A percentile compares a stretch with the other conserved stretches of the same genome.
These are phyloP conservation scores for Porites divaricata DNA, from an alignment of 92 coral and sea anemone genomes.

Conservation along the genomic window DNA sequence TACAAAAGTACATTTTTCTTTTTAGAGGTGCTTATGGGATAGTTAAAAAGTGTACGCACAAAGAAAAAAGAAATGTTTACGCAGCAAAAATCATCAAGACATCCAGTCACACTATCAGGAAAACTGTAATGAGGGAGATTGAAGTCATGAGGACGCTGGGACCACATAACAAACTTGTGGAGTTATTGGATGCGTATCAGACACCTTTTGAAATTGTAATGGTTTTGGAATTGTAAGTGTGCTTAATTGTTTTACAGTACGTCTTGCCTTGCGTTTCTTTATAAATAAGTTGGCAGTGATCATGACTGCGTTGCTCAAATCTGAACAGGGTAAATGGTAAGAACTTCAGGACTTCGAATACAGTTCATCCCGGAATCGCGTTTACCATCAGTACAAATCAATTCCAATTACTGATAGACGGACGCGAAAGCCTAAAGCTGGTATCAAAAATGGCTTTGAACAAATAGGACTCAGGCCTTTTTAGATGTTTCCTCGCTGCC, in stretches of 20 bases:
- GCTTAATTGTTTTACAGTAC: background rate
- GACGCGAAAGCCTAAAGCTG: no score
- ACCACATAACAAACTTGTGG: conserved; percentile 81
- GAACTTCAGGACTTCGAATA: no score
- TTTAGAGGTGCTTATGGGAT: conserved; percentile 90
- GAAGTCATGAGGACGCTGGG: conserved; percentile 85
- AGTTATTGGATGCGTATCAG: conserved; percentile 83
- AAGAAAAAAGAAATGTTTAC: conserved; percentile 69
- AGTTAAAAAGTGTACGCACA: conserved; percentile 86
- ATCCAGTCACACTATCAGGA: conserved; percentile 77
- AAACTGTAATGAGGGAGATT: conserved; percentile 86
- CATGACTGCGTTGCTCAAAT: no score
- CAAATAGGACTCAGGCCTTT: no score
- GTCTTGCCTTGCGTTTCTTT: background rate
- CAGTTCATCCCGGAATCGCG: no score
- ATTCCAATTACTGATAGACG: no score
- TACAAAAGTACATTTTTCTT: background rate
- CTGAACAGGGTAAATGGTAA: no score
- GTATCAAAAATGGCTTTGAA: no score
- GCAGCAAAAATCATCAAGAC: conserved; percentile 94
- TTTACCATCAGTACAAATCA: no score
- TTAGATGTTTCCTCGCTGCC: no score
- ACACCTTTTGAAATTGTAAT: conserved; percentile 87
- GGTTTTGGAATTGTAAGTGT: conserved; percentile 96
- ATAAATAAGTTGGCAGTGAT: background rate